Conservation (phyloP, 2,888 invertebrate species). For the Spisula solida region DNA sequence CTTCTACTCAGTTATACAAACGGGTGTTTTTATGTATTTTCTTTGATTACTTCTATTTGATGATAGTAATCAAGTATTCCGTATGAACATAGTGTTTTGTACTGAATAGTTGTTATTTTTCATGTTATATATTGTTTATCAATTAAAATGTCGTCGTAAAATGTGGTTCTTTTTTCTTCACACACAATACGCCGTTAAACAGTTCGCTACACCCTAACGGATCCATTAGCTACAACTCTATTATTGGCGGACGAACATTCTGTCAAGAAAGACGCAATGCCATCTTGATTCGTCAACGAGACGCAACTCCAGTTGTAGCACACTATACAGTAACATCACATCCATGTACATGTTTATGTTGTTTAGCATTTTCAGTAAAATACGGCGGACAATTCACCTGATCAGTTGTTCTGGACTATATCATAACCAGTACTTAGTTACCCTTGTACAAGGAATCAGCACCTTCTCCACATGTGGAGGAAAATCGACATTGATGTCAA, state of each 20-base stretch:
- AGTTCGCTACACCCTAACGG: not conserved
- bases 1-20: conserved; percentile 17
- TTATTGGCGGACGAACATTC: not conserved
- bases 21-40: conserved; percentile 19
- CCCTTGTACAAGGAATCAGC: no score
- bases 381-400: no score
- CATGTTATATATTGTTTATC: conserved; percentile 43
- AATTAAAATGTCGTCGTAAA: conserved; percentile 48
- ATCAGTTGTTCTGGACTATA: no score
- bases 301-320: no score
- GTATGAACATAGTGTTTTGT: conserved; percentile 39
- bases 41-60: conserved; percentile 31
- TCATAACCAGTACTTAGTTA: no score
- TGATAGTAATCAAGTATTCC: conserved; percentile 42
- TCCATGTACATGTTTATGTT: no score
- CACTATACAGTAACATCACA: no score
- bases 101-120: conserved; percentile 43
- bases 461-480: no score
- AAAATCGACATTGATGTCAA: no score
- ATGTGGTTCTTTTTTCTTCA: not conserved
- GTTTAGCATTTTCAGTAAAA: no score
- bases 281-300: not conserved
- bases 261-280: not conserved
- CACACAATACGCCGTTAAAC: not conserved
- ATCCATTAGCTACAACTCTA: no score